Base-by-base conservation (phyloP, 1,140 invertebrate genomes). In the Plutomurus gul region DNA sequence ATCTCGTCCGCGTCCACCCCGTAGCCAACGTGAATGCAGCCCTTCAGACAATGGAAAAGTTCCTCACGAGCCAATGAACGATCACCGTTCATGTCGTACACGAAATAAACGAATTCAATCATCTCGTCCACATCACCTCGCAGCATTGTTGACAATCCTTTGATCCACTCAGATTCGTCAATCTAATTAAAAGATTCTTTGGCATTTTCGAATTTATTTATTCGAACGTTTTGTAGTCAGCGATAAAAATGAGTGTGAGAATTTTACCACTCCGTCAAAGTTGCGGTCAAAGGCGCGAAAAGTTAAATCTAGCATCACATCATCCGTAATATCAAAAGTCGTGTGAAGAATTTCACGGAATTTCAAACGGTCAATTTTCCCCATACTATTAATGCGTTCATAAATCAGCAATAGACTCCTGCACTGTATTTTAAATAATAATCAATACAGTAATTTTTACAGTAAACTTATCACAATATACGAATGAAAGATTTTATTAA, bases 291-390 rank as follows among this genome's bases (percentile, higher is more conserved):
- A 96, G 30, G 92, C 92, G 78, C 91, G 91, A 87, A 95, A 96
- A 76, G 96, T 91, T 78, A 95, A 88, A 82, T 97, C 96, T 85
- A 96, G 91, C 20, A 97, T 87, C 7, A 93, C 89, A 84, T 96
- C 94, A 86, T 96, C 94, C 0, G 94, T 96, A 36, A 96, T 92
- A 83, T 94, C 91, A 85, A 97, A 96, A 0, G 92, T 93, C 80
- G 93, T 93, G 86, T 96, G 93, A 80, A 97, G 87, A 11, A 96
- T 88, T 83, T 96, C 94, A 0, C 94, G 89, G 85, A 97, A 96
- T 46, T 92, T 92, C 10, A 88, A 90, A 56, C 94, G 90, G 84
- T 95, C 93, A 77, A 96, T 91, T 27, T 92, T 92, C 91, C 93
- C 85, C 18, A 82, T 49, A 20, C 71, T 39, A 13, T 81, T 56